phyloP scores from a whole-genome alignment of 2,113 vertebrate genomes.

The Rhinopithecus roxellana region DNA sequence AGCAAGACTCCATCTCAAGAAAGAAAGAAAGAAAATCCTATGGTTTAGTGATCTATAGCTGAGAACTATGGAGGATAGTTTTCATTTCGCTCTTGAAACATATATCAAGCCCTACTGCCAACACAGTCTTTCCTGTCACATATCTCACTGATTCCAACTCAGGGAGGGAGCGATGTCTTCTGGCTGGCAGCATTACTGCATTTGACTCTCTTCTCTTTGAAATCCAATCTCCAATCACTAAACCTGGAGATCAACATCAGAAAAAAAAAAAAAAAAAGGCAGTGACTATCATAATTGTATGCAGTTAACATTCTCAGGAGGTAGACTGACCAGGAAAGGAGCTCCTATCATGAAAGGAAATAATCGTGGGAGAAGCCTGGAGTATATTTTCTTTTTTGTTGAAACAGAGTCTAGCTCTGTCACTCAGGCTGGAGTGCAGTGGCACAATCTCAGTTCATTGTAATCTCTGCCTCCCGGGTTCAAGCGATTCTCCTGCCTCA shows the following conservation, averaged over 20 bases:
- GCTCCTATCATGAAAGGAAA: not conserved
- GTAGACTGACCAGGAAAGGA: not conserved
- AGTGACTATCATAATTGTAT: not conserved
- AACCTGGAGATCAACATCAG: conserved; percentile 17
- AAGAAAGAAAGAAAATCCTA: not conserved
- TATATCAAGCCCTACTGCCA: conserved; percentile 37
- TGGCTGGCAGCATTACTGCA: conserved; percentile 69
- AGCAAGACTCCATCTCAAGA: too few relatives aligned
- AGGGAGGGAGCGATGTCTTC: conserved; percentile 65
- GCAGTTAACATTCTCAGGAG: not conserved
- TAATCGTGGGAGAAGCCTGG: not conserved
- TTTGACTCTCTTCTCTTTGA: conserved; percentile 60
- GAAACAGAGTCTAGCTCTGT: too few relatives aligned
- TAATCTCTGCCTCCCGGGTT: too few relatives aligned
- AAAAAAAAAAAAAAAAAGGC: not conserved
- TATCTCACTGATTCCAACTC: conserved; percentile 78
- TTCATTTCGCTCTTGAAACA: conserved; percentile 54
- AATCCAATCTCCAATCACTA: conserved; percentile 56
- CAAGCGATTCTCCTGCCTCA: too few relatives aligned
- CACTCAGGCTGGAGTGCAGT: too few relatives aligned
- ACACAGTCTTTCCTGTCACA: conserved; percentile 75
- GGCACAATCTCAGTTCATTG: too few relatives aligned
- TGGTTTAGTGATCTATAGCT: not conserved
- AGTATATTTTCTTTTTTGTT: not conserved
- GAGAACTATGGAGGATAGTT: not conserved